Conservation (phyloP, 2,113 vertebrate species). For the Spizaetus ornatus region DNA sequence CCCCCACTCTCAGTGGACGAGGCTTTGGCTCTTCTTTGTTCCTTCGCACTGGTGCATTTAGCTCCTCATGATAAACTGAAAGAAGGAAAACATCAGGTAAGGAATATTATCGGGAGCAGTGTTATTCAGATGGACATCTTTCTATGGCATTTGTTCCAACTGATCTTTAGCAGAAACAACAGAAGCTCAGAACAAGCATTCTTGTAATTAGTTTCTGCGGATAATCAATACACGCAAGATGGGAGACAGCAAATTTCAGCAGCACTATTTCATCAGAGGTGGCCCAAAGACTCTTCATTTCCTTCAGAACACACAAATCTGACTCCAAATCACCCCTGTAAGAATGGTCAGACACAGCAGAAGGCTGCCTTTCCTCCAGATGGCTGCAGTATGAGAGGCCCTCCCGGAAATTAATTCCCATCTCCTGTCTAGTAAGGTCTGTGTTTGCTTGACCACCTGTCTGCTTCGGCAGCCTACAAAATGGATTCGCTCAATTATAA, state of each 20-base stretch:
- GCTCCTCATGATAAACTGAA: constrained; percentile 93
- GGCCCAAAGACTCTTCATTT: background rate
- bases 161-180: background rate
- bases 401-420: background rate
- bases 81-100: background rate
- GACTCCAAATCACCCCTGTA: background rate
- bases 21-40: constrained; percentile 96
- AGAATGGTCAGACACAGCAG: background rate
- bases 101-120: background rate
- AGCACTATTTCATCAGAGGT: background rate
- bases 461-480: background rate
- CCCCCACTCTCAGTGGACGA: constrained; percentile 89
- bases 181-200: background rate
- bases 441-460: background rate
- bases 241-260: background rate
- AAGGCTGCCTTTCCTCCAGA: background rate
- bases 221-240: background rate
- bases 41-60: constrained; percentile 88
- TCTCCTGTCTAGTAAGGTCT: background rate
- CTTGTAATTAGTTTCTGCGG: background rate
- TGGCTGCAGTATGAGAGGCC: background rate
- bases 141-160: background rate
- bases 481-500: background rate
- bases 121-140: background rate
- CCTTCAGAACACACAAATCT: background rate